Evolutionary conservation across 2,797 vertebrate genomes (phyloP).

Genomic region (Macropus fuliginosus): DNA sequence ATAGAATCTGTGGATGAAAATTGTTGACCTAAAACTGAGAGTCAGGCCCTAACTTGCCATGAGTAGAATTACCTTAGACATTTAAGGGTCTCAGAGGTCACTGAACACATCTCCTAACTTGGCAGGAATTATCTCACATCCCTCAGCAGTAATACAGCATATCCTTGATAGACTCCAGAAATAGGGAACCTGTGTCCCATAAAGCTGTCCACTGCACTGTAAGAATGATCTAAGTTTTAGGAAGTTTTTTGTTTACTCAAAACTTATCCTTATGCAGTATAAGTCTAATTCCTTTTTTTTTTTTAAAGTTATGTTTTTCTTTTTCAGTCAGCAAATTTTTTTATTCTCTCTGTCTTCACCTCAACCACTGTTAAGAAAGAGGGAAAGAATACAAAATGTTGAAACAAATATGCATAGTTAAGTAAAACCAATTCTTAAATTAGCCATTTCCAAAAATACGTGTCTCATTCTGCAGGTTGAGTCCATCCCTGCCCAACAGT

Average conservation of each 20-base stretch:
- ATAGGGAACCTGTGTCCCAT: background rate
- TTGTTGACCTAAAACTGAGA: background rate
- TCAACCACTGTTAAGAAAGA: background rate
- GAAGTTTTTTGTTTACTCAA: background rate
- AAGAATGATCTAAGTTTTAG: background rate
- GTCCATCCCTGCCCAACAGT: background rate
- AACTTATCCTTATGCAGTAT: background rate
- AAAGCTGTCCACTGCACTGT: background rate
- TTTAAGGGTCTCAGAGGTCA: background rate
- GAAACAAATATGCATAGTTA: background rate
- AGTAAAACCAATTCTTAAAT: background rate
- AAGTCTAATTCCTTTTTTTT: background rate
- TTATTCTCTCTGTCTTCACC: background rate
- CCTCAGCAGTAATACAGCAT: background rate
- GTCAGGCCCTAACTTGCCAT: background rate
- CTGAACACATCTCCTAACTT: background rate
- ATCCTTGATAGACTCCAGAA: background rate
- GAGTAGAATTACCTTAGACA: background rate
- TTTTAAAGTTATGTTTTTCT: background rate
- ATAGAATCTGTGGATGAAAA: background rate
- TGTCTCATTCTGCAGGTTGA: background rate
- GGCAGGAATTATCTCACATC: background rate
- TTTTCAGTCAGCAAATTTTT: background rate
- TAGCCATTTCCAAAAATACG: background rate
- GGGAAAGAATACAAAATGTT: background rate